phyloP scores from a whole-genome alignment of 2,113 vertebrate species.

The Dasyprocta punctata region DNA sequence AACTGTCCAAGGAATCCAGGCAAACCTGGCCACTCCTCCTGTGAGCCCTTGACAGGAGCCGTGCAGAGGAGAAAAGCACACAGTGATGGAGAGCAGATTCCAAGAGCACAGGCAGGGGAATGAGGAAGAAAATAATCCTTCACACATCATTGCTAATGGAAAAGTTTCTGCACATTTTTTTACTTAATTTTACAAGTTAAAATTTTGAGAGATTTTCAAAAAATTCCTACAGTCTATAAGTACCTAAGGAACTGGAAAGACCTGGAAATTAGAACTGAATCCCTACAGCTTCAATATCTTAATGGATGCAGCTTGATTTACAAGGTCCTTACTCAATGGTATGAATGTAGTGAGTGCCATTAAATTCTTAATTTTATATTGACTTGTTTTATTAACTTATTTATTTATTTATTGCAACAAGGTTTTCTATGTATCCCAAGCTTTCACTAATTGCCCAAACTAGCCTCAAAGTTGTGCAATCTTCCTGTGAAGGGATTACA shows the following conservation, averaged over 20 bases:
- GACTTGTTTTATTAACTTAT: not conserved
- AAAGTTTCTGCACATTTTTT: not conserved
- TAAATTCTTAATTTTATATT: not conserved
- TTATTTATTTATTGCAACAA: too few relatives aligned
- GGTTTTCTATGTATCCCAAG: too few relatives aligned
- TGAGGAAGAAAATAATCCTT: not conserved
- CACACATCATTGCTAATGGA: not conserved
- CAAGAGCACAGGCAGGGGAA: not conserved
- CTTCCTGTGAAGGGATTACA: too few relatives aligned
- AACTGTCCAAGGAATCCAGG: not conserved
- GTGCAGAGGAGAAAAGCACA: not conserved
- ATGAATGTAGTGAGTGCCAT: not conserved
- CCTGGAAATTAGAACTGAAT: not conserved
- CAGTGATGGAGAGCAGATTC: not conserved
- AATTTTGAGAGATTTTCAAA: not conserved
- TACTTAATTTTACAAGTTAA: not conserved
- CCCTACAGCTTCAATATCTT: not conserved
- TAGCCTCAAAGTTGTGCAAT: too few relatives aligned
- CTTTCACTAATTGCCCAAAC: too few relatives aligned
- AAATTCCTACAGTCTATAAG: not conserved
- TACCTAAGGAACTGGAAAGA: not conserved
- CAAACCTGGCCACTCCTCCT: not conserved
- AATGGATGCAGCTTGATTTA: not conserved
- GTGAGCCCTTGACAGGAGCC: not conserved
- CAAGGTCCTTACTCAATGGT: not conserved